phyloP scores from a whole-genome alignment of 1,140 invertebrate species.

The Cotesia glomerata region DNA sequence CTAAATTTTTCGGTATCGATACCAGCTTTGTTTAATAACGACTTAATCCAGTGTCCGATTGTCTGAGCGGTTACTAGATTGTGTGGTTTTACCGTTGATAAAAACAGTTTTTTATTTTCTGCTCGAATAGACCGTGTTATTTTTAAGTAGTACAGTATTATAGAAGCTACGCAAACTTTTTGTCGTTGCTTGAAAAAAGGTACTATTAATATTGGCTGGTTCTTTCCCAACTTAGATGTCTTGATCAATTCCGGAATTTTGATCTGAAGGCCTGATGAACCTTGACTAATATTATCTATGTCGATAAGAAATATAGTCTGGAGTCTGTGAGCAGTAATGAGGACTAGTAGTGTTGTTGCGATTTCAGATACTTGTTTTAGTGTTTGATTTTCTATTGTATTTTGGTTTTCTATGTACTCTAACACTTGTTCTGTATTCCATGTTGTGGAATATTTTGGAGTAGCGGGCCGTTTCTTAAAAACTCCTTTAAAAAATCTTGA shows the following conservation, averaged over 20 bases:
- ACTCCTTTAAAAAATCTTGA: conserved; percentile 37
- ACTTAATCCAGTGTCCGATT: conserved; percentile 31
- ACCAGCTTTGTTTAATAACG: conserved; percentile 18
- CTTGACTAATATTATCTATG: conserved; percentile 5
- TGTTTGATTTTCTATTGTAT: not conserved
- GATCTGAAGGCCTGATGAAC: conserved; percentile 1
- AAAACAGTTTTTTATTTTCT: conserved; percentile 13
- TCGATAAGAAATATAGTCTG: conserved; percentile 25
- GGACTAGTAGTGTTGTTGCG: conserved; percentile 1
- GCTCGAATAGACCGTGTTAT: not conserved
- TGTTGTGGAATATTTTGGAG: not conserved
- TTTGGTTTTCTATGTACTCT: not conserved
- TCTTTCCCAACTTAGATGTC: conserved; percentile 18
- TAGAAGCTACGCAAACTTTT: conserved; percentile 23
- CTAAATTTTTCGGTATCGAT: conserved; percentile 32
- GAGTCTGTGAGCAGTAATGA: conserved; percentile 20
- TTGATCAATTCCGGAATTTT: conserved; percentile 18
- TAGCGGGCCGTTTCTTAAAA: not conserved
- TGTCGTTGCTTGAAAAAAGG: conserved; percentile 20
- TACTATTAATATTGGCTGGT: conserved; percentile 12
- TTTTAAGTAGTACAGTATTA: conserved; percentile 10
- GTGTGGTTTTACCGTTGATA: conserved; percentile 21
- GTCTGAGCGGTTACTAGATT: conserved; percentile 16
- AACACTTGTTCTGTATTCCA: not conserved
- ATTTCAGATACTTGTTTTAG: conserved; percentile 17